Evolutionary conservation across 2,797 vertebrate species (phyloP).

Genomic region (Sparus aurata): DNA sequence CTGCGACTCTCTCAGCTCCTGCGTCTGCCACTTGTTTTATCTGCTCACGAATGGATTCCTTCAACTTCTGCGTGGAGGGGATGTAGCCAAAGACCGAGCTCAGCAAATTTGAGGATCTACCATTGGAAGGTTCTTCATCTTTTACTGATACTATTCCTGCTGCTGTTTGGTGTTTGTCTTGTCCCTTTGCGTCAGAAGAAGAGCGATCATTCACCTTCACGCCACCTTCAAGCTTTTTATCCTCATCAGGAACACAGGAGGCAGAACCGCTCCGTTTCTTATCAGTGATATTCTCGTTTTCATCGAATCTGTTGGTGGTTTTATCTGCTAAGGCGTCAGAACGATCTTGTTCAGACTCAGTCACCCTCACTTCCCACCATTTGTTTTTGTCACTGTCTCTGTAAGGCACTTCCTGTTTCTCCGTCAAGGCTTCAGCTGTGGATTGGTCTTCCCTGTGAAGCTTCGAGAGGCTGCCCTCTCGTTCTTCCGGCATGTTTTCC

Average conservation of each 20-base stretch:
- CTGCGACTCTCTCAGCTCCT: neutral
- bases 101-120: neutral
- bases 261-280: neutral
- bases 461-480: neutral
- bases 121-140: neutral
- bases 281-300: conserved; percentile 6
- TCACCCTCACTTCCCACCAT: neutral
- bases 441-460: conserved; percentile 9
- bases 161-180: neutral
- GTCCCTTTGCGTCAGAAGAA: neutral
- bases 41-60: conserved; percentile 30
- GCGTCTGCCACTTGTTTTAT: conserved; percentile 6
- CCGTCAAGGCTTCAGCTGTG: neutral
- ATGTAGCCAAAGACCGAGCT: neutral
- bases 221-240: neutral
- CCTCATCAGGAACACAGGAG: neutral
- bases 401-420: conserved; percentile 9
- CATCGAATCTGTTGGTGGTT: neutral
- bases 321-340: neutral
- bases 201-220: neutral
- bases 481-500: conserved; percentile 39
- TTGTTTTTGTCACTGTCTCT: neutral
- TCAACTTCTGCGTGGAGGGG: conserved; percentile 14
- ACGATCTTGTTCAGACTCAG: neutral
- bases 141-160: neutral